Conservation (phyloP, 1,140 invertebrate species). For the Habropoda laboriosa region DNA sequence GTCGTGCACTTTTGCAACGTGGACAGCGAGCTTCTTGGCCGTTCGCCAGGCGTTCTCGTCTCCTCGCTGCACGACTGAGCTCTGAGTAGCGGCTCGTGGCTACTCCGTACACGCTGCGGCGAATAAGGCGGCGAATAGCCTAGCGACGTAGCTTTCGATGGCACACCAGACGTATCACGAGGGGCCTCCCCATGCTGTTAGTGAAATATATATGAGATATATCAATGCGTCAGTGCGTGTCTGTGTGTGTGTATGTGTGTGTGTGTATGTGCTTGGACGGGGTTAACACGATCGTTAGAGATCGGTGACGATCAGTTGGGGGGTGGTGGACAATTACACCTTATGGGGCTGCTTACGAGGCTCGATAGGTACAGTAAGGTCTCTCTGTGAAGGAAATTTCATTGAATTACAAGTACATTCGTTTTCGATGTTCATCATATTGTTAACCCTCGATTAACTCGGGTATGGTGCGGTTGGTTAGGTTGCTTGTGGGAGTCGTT, state of each 20-base stretch:
- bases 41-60: constrained; percentile 61
- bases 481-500: too few species aligned
- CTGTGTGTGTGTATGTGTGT: constrained; percentile 42
- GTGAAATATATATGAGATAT: constrained; percentile 75
- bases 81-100: constrained; percentile 58
- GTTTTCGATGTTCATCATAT: too few species aligned
- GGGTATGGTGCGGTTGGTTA: too few species aligned
- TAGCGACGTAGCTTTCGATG: constrained; percentile 69
- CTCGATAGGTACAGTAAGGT: constrained; percentile 33
- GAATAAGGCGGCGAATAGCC: constrained; percentile 69
- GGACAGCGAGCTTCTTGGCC: constrained; percentile 54
- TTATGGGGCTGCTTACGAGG: constrained; percentile 16
- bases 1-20: constrained; percentile 66
- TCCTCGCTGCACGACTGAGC: constrained; percentile 66
- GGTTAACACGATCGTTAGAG: constrained; percentile 40
- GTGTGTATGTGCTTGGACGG: neutral
- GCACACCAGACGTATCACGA: constrained; percentile 68
- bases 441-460: neutral
- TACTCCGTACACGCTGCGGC: constrained; percentile 63
- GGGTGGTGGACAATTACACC: constrained; percentile 19
- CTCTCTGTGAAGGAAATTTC: too few species aligned
- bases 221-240: constrained; percentile 64
- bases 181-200: constrained; percentile 76
- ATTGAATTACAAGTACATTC: too few species aligned
- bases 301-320: constrained; percentile 16